Evolutionary conservation across 2,797 vertebrate species (phyloP).

Genomic region (Hippocampus kuda): DNA sequence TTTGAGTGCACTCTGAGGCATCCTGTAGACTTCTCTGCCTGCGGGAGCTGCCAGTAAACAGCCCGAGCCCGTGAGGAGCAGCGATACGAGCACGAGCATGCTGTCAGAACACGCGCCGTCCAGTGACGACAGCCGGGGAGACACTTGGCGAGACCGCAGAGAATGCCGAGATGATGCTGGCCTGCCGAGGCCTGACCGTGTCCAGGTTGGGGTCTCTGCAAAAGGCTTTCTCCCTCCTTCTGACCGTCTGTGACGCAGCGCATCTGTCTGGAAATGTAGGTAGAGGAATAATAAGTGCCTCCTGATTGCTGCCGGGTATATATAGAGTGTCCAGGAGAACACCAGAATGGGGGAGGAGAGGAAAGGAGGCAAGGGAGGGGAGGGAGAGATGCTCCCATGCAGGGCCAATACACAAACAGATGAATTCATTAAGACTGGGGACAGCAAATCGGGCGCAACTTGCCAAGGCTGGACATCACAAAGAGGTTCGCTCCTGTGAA

Average conservation of each 20-base stretch:
- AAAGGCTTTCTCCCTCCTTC: constrained; percentile 48
- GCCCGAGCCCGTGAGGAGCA: constrained; percentile 49
- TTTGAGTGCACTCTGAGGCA: constrained; percentile 76
- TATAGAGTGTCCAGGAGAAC: constrained; percentile 70
- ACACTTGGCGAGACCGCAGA: constrained; percentile 22
- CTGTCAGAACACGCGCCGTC: constrained; percentile 54
- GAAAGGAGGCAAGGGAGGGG: constrained; percentile 36
- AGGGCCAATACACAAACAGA: constrained; percentile 78
- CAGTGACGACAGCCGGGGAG: constrained; percentile 16
- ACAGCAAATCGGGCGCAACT: constrained; percentile 71
- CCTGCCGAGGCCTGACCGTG: constrained; percentile 9
- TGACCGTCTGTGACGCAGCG: constrained; percentile 50
- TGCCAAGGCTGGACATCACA: constrained; percentile 74
- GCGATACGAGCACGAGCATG: constrained; percentile 55
- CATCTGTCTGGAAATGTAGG: constrained; percentile 68
- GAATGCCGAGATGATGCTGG: constrained; percentile 31
- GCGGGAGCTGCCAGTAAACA: constrained; percentile 60
- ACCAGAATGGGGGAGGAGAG: constrained; percentile 50
- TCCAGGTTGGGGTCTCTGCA: constrained; percentile 25
- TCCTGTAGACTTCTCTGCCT: constrained; percentile 74
- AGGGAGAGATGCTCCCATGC: constrained; percentile 64
- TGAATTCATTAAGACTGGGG: constrained; percentile 85
- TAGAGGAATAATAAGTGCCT: constrained; percentile 67
- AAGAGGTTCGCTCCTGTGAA: constrained; percentile 69
- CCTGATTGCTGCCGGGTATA: constrained; percentile 65